phyloP scores from a whole-genome alignment of 2,797 vertebrate genomes.

The Cetoscarus ocellatus region DNA sequence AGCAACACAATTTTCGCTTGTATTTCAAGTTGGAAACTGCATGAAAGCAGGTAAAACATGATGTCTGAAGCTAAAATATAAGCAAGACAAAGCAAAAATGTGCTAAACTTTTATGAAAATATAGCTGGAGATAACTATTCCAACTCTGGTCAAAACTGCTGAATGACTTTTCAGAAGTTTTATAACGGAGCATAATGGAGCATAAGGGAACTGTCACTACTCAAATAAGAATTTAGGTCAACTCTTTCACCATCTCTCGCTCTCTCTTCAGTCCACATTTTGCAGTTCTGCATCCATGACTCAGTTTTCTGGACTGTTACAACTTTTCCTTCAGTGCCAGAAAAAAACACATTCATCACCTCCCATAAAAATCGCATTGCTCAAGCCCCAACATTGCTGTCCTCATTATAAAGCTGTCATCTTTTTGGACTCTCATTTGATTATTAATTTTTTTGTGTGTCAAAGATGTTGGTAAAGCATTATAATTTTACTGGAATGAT shows the following conservation, averaged over 20 bases:
- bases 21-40: too few relatives aligned
- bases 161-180: constrained; percentile 8
- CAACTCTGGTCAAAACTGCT: neutral
- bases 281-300: constrained; percentile 9
- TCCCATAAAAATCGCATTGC: constrained; percentile 7
- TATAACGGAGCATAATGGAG: constrained; percentile 9
- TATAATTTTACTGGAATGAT: neutral
- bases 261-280: neutral
- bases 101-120: too few relatives aligned
- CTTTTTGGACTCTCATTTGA: neutral
- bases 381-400: neutral
- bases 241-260: neutral
- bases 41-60: too few relatives aligned
- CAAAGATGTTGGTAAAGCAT: neutral
- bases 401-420: constrained; percentile 10
- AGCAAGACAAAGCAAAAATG: too few relatives aligned
- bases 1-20: too few relatives aligned
- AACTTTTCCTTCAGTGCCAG: constrained; percentile 4
- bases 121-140: too few relatives aligned
- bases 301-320: constrained; percentile 6
- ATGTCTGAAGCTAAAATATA: too few relatives aligned
- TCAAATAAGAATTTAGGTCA: constrained; percentile 38
- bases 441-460: neutral
- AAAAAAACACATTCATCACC: constrained; percentile 23
- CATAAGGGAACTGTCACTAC: constrained; percentile 24